These are phyloP conservation scores for Odobenus rosmarus DNA, from an alignment of 2,113 vertebrate species.

Conservation along the genomic window DNA sequence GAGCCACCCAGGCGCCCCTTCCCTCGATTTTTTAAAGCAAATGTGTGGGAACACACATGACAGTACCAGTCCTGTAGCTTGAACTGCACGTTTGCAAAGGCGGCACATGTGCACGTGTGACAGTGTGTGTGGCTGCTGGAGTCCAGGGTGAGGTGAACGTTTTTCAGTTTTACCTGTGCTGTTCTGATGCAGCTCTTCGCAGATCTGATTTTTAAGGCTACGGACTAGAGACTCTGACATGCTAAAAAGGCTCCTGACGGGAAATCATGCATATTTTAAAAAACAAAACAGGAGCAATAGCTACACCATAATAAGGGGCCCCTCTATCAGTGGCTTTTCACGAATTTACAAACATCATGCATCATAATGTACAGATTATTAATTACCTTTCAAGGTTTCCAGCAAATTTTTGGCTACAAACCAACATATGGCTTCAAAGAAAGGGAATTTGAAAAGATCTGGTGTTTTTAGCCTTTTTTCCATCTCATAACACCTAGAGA, in stretches of 20 bases:
- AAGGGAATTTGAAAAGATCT: slow-evolving; percentile 99
- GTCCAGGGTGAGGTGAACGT: not conserved
- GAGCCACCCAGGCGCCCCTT: too few species aligned
- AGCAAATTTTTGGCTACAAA: slow-evolving; percentile 98
- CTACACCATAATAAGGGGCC: not conserved
- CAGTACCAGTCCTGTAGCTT: not conserved
- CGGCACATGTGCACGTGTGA: not conserved
- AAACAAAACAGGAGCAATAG: not conserved
- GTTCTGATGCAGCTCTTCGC: not conserved
- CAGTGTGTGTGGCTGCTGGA: not conserved
- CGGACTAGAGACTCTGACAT: not conserved
- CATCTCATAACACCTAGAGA: slow-evolving; percentile 98
- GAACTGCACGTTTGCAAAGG: not conserved
- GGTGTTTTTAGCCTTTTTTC: slow-evolving; percentile 98
- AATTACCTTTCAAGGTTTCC: slow-evolving; percentile 96
- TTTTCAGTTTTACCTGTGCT: not conserved
- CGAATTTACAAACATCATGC: not conserved
- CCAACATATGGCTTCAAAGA: slow-evolving; percentile 99
- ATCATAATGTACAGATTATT: slow-evolving; percentile 16
- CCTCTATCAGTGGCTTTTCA: not conserved
- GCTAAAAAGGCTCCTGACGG: not conserved
- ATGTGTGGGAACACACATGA: not conserved
- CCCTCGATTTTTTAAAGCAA: not conserved
- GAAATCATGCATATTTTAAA: not conserved
- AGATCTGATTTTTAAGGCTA: not conserved